These are phyloP conservation scores for Phaedon cochleariae DNA, from an alignment of 2,888 invertebrate genomes.

Conservation along the genomic window DNA sequence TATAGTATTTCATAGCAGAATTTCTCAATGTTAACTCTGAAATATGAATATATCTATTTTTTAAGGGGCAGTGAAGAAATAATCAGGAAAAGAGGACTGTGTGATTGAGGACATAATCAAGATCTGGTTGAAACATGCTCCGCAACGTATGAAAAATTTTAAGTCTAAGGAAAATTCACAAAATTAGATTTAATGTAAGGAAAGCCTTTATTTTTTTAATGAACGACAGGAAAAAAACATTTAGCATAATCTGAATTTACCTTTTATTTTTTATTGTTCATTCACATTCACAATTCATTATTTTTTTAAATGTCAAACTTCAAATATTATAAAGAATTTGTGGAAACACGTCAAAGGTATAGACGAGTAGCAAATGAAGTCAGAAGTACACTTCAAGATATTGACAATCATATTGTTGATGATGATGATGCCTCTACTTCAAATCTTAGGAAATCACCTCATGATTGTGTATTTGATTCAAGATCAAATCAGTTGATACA, in stretches of 20 bases:
- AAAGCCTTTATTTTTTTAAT: not conserved
- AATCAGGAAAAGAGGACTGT: not conserved
- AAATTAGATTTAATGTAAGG: not conserved
- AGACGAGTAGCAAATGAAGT: conserved; percentile 5
- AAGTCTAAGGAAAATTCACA: not conserved
- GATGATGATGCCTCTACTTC: not conserved
- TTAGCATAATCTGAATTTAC: not conserved
- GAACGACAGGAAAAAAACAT: not conserved
- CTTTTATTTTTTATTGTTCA: not conserved
- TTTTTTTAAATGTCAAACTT: conserved; percentile 8
- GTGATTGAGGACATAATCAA: conserved; percentile 12
- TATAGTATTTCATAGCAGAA: not conserved
- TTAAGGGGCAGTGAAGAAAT: not conserved
- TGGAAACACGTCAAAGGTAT: conserved; percentile 11
- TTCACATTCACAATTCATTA: not conserved
- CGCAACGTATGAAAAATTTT: conserved; percentile 5
- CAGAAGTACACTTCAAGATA: conserved; percentile 10
- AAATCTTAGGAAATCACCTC: not conserved
- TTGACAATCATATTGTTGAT: not conserved
- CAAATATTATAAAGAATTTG: conserved; percentile 13
- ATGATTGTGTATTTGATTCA: not conserved
- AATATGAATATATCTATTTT: conserved; percentile 7
- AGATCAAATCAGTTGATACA: conserved; percentile 4
- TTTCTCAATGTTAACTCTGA: not conserved
- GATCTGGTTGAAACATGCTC: conserved; percentile 16